Evolutionary conservation across 1,140 invertebrate genomes (phyloP).

Genomic region (Gonatopus flavifemur): DNA sequence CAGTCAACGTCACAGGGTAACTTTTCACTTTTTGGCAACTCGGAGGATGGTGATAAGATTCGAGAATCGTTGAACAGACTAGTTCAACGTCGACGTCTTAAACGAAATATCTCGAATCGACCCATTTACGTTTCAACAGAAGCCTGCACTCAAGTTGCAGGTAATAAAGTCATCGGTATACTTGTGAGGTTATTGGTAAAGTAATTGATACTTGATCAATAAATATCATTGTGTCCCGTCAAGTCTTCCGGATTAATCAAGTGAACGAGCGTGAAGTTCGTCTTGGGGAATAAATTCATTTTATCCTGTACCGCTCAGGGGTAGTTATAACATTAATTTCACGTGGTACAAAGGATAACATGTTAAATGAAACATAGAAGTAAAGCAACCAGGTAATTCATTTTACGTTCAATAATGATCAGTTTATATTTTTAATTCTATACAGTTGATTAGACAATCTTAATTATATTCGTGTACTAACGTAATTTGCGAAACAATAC

Average conservation of each 20-base stretch:
- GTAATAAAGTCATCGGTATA: too few relatives aligned
- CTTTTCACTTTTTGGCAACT: slow-evolving; percentile 65
- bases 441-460: too few relatives aligned
- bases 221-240: slow-evolving; percentile 22
- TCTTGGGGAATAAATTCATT: slow-evolving; percentile 73
- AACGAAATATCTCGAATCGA: slow-evolving; percentile 66
- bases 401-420: too few relatives aligned
- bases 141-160: slow-evolving; percentile 61
- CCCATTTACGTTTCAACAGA: slow-evolving; percentile 63
- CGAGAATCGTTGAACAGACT: slow-evolving; percentile 64
- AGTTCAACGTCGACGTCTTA: slow-evolving; percentile 65
- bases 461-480: too few relatives aligned
- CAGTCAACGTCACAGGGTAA: slow-evolving; percentile 64
- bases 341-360: slow-evolving; percentile 80
- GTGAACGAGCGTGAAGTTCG: slow-evolving; percentile 62
- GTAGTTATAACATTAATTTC: slow-evolving; percentile 71
- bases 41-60: slow-evolving; percentile 64
- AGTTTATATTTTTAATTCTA: too few relatives aligned
- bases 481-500: too few relatives aligned
- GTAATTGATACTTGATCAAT: background rate
- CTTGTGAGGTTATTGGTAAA: too few relatives aligned
- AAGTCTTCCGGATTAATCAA: slow-evolving; percentile 50
- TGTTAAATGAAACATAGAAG: slow-evolving; percentile 73
- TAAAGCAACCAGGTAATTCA: slow-evolving; percentile 67
- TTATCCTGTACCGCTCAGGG: slow-evolving; percentile 76